Percentiles rank a stretch among this genome's conserved stretches.
Conservation (phyloP, 1,140 invertebrate species). For the Pseudachorutes palmiensis region DNA sequence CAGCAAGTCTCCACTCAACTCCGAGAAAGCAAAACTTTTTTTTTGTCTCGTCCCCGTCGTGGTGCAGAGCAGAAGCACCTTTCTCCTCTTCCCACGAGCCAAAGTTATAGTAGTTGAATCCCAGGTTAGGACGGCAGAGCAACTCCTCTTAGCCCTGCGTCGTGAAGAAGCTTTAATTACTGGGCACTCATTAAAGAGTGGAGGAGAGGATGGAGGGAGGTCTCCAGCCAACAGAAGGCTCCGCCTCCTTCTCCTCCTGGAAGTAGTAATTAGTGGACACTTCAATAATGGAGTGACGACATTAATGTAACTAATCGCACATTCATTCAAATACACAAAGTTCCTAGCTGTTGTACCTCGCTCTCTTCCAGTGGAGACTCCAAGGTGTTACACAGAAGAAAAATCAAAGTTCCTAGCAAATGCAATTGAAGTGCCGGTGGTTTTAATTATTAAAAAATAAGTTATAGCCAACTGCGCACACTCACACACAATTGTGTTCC, state of each 20-base stretch:
- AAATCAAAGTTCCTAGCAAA: constrained; percentile 7
- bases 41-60: background rate
- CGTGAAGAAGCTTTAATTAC: background rate
- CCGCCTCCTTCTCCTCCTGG: too few species aligned
- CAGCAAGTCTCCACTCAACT: background rate
- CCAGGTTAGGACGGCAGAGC: too few species aligned
- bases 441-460: background rate
- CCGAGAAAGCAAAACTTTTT: background rate
- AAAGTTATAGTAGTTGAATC: too few species aligned
- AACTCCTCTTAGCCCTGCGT: too few species aligned
- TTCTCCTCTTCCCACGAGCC: constrained; percentile 1
- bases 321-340: constrained; percentile 1
- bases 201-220: background rate
- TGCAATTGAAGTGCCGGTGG: constrained; percentile 1
- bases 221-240: too few species aligned
- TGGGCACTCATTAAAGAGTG: background rate
- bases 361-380: background rate
- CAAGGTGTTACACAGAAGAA: background rate
- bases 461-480: too few species aligned
- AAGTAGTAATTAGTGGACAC: background rate
- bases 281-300: background rate
- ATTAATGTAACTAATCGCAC: background rate
- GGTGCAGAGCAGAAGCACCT: background rate
- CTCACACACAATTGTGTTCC: background rate
- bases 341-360: constrained; percentile 2